These are phyloP conservation scores for Drosophila trapezifrons DNA, from an alignment of 1,140 invertebrate species.

Conservation along the genomic window DNA sequence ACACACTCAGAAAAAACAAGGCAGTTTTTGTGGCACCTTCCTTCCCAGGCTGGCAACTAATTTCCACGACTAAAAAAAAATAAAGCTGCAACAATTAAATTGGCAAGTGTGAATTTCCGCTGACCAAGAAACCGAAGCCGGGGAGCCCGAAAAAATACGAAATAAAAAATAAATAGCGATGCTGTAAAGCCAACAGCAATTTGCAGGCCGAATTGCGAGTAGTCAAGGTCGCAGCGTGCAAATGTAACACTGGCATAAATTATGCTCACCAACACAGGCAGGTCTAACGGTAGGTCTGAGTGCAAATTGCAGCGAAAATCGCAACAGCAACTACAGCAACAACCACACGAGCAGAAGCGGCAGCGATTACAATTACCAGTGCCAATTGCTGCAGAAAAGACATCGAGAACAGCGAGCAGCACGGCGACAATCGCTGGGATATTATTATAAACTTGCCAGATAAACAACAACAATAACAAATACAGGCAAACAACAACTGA, in stretches of 20 bases:
- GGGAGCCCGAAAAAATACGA: slow-evolving; percentile 12
- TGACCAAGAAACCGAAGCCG: slow-evolving; percentile 46
- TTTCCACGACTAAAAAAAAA: slow-evolving; percentile 50
- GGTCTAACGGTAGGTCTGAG: slow-evolving; percentile 60
- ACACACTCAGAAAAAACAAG: slow-evolving; percentile 25
- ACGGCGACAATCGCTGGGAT: slow-evolving; percentile 50
- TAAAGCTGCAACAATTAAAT: slow-evolving; percentile 65
- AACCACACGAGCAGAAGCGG: slow-evolving; percentile 26
- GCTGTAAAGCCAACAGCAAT: slow-evolving; percentile 52
- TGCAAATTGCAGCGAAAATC: slow-evolving; percentile 48
- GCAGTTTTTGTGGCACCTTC: slow-evolving; percentile 21
- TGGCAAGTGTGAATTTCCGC: slow-evolving; percentile 77
- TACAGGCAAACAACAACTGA: slow-evolving; percentile 10
- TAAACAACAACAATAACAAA: not conserved
- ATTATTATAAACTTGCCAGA: slow-evolving; percentile 49
- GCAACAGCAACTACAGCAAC: slow-evolving; percentile 27
- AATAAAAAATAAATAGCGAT: slow-evolving; percentile 19
- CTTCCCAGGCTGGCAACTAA: slow-evolving; percentile 56
- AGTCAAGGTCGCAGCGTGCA: slow-evolving; percentile 74
- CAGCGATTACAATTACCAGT: slow-evolving; percentile 48
- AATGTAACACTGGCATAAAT: slow-evolving; percentile 78
- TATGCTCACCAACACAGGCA: slow-evolving; percentile 53
- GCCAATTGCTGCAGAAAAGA: slow-evolving; percentile 46
- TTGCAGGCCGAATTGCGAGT: slow-evolving; percentile 52
- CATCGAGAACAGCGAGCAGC: slow-evolving; percentile 31